A percentile compares a stretch with the other conserved stretches of the same genome.
These are phyloP conservation scores for Axea sp. DNA, from an alignment of 2,888 invertebrate species.

Conservation along the genomic window DNA sequence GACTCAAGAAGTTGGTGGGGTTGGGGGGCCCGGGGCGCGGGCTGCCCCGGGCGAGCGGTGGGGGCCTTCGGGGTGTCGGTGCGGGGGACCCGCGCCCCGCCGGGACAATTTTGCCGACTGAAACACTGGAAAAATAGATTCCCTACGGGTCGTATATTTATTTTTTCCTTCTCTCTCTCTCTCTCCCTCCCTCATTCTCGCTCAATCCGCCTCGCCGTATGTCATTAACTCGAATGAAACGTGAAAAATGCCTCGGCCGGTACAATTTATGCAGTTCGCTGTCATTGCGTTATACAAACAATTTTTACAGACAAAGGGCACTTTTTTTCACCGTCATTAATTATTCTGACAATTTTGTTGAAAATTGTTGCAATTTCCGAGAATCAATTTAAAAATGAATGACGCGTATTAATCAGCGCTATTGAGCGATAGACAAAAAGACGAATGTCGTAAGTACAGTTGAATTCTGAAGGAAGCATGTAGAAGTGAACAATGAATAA, in stretches of 20 bases:
- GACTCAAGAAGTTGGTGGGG: constrained; percentile 77
- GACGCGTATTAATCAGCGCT: constrained; percentile 52
- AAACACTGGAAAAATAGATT: constrained; percentile 56
- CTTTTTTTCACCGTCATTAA: constrained; percentile 55
- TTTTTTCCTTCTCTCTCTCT: constrained; percentile 10
- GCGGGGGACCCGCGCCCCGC: constrained; percentile 58
- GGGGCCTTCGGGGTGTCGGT: constrained; percentile 66
- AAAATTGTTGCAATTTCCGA: constrained; percentile 43
- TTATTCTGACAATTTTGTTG: constrained; percentile 49
- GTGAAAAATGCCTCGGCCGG: constrained; percentile 47
- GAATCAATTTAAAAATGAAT: constrained; percentile 47
- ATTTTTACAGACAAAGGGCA: constrained; percentile 31
- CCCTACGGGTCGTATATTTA: constrained; percentile 44
- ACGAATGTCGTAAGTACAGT: constrained; percentile 37
- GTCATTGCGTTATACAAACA: constrained; percentile 53
- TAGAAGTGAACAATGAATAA: constrained; percentile 60
- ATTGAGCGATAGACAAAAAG: constrained; percentile 50
- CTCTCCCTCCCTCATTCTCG: constrained; percentile 5
- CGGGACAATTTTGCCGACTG: constrained; percentile 52
- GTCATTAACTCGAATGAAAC: constrained; percentile 59
- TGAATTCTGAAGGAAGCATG: constrained; percentile 47
- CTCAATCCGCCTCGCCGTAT: constrained; percentile 39
- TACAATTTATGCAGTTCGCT: constrained; percentile 52
- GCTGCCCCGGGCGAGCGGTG: constrained; percentile 72
- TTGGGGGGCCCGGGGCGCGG: constrained; percentile 61